Percentiles rank a stretch among this genome's conserved stretches.
phyloP scores from a whole-genome alignment of 53 echinoderm and acorn worm genomes.

The Echinometra lucunter region DNA sequence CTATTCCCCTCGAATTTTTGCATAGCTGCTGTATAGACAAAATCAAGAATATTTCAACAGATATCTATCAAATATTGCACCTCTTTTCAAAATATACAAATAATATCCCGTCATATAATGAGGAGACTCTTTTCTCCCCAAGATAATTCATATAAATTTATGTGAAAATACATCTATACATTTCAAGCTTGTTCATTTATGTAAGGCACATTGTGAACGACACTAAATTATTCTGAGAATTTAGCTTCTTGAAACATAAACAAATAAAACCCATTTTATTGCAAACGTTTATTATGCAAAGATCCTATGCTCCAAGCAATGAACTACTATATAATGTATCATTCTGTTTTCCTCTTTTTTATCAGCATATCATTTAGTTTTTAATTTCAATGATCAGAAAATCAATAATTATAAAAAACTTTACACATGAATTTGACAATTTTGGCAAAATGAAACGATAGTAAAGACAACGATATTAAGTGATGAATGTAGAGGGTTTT shows the following conservation, averaged over 20 bases:
- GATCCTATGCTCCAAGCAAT: neutral
- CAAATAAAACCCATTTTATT: neutral
- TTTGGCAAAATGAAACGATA: neutral
- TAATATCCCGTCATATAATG: neutral
- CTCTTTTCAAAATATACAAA: slow-evolving; percentile 34
- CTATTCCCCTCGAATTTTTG: neutral
- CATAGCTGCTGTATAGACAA: slow-evolving; percentile 7
- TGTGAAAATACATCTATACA: neutral
- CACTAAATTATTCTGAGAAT: neutral
- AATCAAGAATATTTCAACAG: neutral
- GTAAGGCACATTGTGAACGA: neutral
- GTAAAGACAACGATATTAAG: neutral
- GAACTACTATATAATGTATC: neutral
- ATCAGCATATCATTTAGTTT: no score
- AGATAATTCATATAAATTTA: neutral
- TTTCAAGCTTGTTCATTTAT: neutral
- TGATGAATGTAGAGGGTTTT: neutral
- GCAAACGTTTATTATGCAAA: neutral
- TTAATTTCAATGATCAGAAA: no score
- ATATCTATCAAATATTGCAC: slow-evolving; percentile 33
- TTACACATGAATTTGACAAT: neutral
- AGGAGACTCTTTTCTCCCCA: neutral
- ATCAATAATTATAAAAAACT: no score
- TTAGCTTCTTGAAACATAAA: neutral
- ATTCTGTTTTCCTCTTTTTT: no score